Percentiles rank a stretch among this genome's conserved stretches.
Conservation (phyloP, 1,140 invertebrate species). For the Sesamia nonagrioides region DNA sequence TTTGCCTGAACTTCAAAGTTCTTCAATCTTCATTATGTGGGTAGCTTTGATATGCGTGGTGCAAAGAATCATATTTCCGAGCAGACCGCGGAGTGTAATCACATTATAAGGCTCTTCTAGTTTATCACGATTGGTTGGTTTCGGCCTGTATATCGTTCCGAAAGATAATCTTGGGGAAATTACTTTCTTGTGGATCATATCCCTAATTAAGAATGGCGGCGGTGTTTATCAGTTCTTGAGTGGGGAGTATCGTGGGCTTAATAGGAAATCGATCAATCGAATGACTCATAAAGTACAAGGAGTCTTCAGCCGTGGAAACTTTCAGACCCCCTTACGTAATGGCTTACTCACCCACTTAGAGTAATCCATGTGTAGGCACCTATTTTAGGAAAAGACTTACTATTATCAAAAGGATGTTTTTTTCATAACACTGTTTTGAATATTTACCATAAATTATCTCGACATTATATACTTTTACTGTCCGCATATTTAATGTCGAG, state of each 20-base stretch:
- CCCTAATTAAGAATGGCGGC: conserved; percentile 76
- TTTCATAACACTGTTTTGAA: background rate
- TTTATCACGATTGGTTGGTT: conserved; percentile 56
- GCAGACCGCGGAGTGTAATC: conserved; percentile 54
- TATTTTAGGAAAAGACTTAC: no score
- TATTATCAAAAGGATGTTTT: background rate
- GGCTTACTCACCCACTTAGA: background rate
- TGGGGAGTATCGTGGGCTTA: conserved; percentile 53
- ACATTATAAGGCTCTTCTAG: conserved; percentile 56
- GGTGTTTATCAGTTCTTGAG: conserved; percentile 65
- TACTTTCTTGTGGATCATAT: conserved; percentile 81
- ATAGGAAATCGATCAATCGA: conserved; percentile 60
- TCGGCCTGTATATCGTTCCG: conserved; percentile 62
- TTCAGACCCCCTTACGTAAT: conserved; percentile 28
- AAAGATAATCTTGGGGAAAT: conserved; percentile 76
- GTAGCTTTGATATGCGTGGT: background rate
- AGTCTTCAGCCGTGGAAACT: conserved; percentile 31
- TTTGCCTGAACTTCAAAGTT: background rate
- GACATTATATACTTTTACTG: background rate
- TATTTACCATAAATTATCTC: background rate
- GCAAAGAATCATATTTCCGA: conserved; percentile 13
- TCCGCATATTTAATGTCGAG: background rate
- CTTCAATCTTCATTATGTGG: background rate
- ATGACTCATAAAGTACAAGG: conserved; percentile 52
- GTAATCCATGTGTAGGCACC: background rate